A percentile compares a stretch with the other conserved stretches of the same genome.
Conservation (phyloP, 2,888 invertebrate species). For the Ochropleura plecta region DNA sequence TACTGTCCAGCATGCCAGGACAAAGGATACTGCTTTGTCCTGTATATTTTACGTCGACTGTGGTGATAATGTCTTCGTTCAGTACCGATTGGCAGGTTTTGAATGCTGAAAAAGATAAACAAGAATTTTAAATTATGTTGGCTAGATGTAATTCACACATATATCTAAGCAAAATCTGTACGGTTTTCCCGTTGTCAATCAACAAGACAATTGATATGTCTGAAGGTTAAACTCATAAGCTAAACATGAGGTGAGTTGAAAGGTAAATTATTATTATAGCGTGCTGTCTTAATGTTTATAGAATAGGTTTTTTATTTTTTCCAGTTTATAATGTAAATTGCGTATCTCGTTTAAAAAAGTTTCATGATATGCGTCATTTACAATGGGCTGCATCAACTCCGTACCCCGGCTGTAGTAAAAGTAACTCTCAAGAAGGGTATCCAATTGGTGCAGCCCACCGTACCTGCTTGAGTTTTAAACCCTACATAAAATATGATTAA, state of each 20-base stretch:
- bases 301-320: neutral
- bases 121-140: neutral
- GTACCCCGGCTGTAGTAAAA: too few species aligned
- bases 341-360: constrained; percentile 12
- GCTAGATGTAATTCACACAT: neutral
- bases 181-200: constrained; percentile 23
- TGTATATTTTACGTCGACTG: constrained; percentile 75
- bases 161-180: neutral
- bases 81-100: constrained; percentile 80
- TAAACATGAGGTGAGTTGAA: constrained; percentile 21
- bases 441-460: too few species aligned
- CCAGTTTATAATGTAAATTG: neutral
- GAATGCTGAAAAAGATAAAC: constrained; percentile 76
- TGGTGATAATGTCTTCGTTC: constrained; percentile 79
- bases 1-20: constrained; percentile 75
- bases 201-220: constrained; percentile 2
- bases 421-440: too few species aligned
- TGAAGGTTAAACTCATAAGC: constrained; percentile 38
- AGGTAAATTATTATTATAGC: neutral
- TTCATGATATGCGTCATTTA: neutral
- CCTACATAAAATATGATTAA: neutral
- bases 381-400: too few species aligned
- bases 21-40: constrained; percentile 81
- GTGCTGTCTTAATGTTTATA: neutral
- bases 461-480: neutral